Evolutionary conservation across 1,140 invertebrate genomes (phyloP).

Genomic region (Macrobrachium nipponense): DNA sequence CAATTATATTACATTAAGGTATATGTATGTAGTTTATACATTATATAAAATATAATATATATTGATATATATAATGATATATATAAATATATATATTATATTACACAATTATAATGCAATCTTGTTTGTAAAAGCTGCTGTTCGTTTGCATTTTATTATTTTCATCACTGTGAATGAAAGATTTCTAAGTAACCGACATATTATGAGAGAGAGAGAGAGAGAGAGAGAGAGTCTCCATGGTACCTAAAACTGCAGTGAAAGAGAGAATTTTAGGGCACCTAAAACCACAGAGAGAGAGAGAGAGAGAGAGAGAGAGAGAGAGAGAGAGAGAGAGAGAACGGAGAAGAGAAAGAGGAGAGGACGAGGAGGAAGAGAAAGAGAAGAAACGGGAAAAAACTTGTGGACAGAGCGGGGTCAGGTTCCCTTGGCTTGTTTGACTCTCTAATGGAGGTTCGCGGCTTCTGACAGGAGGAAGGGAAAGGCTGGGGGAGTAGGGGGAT

Average conservation of each 20-base stretch:
- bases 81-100: no score
- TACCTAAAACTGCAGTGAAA: neutral
- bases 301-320: neutral
- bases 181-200: no score
- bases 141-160: no score
- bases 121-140: no score
- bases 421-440: conserved; percentile 14
- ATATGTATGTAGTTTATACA: no score
- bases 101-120: no score
- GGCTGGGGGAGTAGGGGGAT: neutral
- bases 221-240: no score
- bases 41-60: no score
- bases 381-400: neutral
- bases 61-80: no score
- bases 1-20: no score
- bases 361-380: neutral
- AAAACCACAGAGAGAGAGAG: conserved; percentile 5
- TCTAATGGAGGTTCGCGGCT: conserved; percentile 14
- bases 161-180: no score
- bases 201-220: no score
- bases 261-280: neutral
- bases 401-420: conserved; percentile 22
- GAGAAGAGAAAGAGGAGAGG: neutral
- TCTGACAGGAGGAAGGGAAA: neutral
- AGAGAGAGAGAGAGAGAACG: neutral